Percentiles rank a stretch among this genome's conserved stretches.
phyloP scores from a whole-genome alignment of 2,797 vertebrate genomes.

The Geotrypetes seraphini region DNA sequence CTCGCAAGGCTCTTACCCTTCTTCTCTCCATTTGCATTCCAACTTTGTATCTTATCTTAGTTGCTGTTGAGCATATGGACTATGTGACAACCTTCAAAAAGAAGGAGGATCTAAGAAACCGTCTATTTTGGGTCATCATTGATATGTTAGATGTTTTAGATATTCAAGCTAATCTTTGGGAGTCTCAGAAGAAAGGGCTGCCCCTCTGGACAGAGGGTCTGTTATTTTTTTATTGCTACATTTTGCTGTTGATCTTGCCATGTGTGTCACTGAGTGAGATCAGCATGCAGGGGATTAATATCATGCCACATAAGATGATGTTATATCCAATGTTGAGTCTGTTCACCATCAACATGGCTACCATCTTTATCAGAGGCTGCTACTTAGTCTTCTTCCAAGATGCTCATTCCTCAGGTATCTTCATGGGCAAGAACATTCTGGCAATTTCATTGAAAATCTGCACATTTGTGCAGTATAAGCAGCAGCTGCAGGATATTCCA shows the following conservation, averaged over 20 bases:
- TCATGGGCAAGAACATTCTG: constrained; percentile 73
- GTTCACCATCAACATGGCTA: constrained; percentile 68
- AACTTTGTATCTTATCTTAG: constrained; percentile 60
- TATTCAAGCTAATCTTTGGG: constrained; percentile 78
- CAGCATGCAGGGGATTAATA: constrained; percentile 75
- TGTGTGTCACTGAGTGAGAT: constrained; percentile 71
- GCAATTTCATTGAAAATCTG: constrained; percentile 67
- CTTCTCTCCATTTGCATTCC: constrained; percentile 63
- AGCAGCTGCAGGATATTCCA: constrained; percentile 51
- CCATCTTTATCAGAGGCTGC: constrained; percentile 68
- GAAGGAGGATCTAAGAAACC: constrained; percentile 71
- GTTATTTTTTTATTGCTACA: constrained; percentile 80
- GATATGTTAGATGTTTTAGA: constrained; percentile 79
- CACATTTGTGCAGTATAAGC: constrained; percentile 69
- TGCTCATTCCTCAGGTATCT: constrained; percentile 64
- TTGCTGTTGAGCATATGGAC: constrained; percentile 73
- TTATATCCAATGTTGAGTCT: constrained; percentile 73
- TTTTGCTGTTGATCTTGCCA: constrained; percentile 64
- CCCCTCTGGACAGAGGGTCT: constrained; percentile 66
- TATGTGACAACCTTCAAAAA: constrained; percentile 76
- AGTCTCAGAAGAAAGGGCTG: constrained; percentile 71
- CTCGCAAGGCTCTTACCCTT: constrained; percentile 62
- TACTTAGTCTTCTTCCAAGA: constrained; percentile 74
- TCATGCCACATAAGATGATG: constrained; percentile 71
- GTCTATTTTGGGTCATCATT: constrained; percentile 79